A percentile compares a stretch with the other conserved stretches of the same genome.
Conservation (phyloP, 2,797 vertebrate species). For the Chaenodraco wilsoni region DNA sequence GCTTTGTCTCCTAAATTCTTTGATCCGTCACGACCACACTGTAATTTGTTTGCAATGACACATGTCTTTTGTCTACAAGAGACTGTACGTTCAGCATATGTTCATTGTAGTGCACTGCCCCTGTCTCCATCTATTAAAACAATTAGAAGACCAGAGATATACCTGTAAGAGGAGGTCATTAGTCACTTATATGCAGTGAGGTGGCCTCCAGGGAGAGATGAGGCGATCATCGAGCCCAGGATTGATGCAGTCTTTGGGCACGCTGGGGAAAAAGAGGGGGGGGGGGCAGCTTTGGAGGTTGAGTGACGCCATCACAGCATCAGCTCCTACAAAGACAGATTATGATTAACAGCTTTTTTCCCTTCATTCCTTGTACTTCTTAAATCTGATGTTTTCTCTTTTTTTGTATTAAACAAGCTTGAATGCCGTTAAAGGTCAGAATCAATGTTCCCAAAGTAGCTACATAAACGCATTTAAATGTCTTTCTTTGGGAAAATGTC, state of each 20-base stretch:
- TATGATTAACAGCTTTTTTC: conserved; percentile 44
- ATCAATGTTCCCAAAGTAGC: background rate
- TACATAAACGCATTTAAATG: no score
- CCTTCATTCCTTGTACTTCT: conserved; percentile 7
- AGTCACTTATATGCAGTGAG: conserved; percentile 33
- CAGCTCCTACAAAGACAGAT: conserved; percentile 47
- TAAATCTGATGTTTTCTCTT: conserved; percentile 7
- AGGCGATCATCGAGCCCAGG: conserved; percentile 41
- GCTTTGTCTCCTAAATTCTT: conserved; percentile 21
- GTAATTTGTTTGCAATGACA: conserved; percentile 36
- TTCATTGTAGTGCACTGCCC: conserved; percentile 40
- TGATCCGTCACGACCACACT: conserved; percentile 19
- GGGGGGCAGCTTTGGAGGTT: conserved; percentile 53
- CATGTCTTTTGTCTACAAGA: conserved; percentile 26
- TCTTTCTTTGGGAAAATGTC: background rate
- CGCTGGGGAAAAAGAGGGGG: conserved; percentile 3
- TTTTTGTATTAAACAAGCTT: conserved; percentile 1
- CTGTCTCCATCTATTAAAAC: conserved; percentile 34
- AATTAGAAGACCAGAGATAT: conserved; percentile 15
- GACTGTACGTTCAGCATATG: conserved; percentile 28
- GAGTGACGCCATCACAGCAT: conserved; percentile 61
- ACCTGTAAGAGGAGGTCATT: conserved; percentile 43
- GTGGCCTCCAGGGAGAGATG: conserved; percentile 29
- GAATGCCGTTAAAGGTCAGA: background rate
- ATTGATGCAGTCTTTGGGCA: conserved; percentile 51